Evolutionary conservation across 2,797 vertebrate species (phyloP), one percentile per base, ranked within the genome.

Genomic region (Tympanoctomys barrerae): DNA sequence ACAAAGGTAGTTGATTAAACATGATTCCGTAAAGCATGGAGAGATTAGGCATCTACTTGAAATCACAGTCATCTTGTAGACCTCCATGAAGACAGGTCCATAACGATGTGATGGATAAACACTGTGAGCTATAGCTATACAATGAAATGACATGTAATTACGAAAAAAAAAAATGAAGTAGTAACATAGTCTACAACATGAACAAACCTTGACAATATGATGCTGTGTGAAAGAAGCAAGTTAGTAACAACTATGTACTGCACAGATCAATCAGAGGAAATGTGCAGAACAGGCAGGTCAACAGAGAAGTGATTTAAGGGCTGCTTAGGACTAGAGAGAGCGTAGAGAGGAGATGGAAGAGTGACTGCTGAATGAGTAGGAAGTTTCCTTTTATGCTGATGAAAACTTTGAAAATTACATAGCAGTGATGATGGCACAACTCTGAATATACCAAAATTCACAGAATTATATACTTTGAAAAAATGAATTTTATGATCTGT

Each of bases 381-480:
- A 18, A 7, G 22, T 89, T 88, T 89, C 46, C 75, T 85, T 46
- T 21, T 4, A 12, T 36, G 68, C 18, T 85, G 57, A 87, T 22
- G 22, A 91, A 90, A 81, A 42, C 5, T 90, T 92, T 71, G 78
- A 89, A 71, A 89, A 71, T 70, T 70, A 91, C 36, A 82, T 52
- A 52, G 81, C 1, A 59, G 39, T 59, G 64, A 57, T 68, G 18
- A 31, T 16, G 83, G 28, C 3, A 91, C 21, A 71, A 54, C 19
- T 79, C 46, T 94, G 81, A 87, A 42, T 66, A 75, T 80, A n/a
- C 5, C 61, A 83, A 87, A 94, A 80, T 1, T 1, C 24, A 46
- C 24, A 52, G 6, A 87, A 77, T 11, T 46, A n/a, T 83, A 83
- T 5, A 64, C 11, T 85, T 82, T 59, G 42, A 86, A 85, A 90